Conservation (phyloP, 2,888 invertebrate genomes). For the Synergus japonicus region DNA sequence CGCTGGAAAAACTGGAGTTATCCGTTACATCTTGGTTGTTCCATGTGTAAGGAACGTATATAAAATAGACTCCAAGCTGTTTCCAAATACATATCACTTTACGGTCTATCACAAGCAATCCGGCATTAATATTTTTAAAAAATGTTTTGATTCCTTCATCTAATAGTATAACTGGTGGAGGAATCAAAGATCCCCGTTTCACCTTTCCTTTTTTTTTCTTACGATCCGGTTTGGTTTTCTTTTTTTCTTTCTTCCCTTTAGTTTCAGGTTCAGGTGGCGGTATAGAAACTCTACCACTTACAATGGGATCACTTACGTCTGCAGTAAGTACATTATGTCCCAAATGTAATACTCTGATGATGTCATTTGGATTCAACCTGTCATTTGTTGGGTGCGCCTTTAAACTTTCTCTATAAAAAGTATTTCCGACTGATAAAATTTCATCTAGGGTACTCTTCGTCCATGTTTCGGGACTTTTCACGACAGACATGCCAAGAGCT, state of each 20-base stretch:
- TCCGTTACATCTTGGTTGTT: conserved; percentile 58
- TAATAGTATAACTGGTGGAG: conserved; percentile 62
- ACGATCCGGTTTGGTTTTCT: conserved; percentile 50
- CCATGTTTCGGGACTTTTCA: conserved; percentile 72
- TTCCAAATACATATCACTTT: conserved; percentile 69
- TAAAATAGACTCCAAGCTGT: conserved; percentile 70
- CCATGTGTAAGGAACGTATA: conserved; percentile 67
- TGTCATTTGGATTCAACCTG: conserved; percentile 63
- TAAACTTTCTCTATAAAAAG: conserved; percentile 64
- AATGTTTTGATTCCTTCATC: conserved; percentile 66
- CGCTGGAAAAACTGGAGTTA: conserved; percentile 62
- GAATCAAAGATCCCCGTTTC: conserved; percentile 46
- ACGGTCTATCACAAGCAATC: conserved; percentile 65
- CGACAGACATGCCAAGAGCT: conserved; percentile 68
- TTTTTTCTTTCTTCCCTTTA: conserved; percentile 56
- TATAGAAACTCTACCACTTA: conserved; percentile 64
- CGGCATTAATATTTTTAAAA: conserved; percentile 69
- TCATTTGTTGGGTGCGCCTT: conserved; percentile 54
- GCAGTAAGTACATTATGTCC: conserved; percentile 70
- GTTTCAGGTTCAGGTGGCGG: conserved; percentile 65
- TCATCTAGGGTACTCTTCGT: conserved; percentile 72
- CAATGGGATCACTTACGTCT: conserved; percentile 64
- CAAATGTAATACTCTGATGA: conserved; percentile 69
- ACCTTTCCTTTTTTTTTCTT: conserved; percentile 47
- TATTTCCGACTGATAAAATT: conserved; percentile 66